Conservation (phyloP, 1,140 invertebrate species). For the Meloidogyne exigua region DNA sequence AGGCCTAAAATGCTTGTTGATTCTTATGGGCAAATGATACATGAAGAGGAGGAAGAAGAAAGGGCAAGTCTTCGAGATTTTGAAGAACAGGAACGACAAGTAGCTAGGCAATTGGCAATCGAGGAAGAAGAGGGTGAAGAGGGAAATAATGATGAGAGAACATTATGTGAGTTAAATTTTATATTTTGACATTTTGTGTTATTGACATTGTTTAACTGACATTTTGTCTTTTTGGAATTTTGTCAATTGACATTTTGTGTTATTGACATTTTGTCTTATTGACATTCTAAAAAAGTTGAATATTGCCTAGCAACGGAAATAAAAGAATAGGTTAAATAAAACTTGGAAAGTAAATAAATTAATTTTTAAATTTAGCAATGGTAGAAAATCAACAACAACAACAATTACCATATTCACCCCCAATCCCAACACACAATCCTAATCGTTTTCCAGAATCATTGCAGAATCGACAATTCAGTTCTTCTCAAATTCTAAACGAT, state of each 20-base stretch:
- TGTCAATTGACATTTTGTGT: background rate
- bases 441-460: slow-evolving; percentile 12
- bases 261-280: background rate
- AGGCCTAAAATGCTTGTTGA: slow-evolving; percentile 12
- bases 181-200: too few relatives aligned
- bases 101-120: slow-evolving; percentile 13
- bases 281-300: background rate
- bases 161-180: background rate
- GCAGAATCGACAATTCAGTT: slow-evolving; percentile 13
- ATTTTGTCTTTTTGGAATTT: too few relatives aligned
- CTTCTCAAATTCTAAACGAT: slow-evolving; percentile 7
- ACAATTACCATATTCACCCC: background rate
- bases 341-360: background rate
- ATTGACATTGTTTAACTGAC: background rate
- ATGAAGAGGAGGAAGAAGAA: background rate
- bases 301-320: background rate
- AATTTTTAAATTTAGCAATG: background rate
- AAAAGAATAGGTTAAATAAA: background rate
- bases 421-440: background rate
- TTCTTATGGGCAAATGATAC: background rate
- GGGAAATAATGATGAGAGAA: background rate
- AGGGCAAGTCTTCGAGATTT: background rate
- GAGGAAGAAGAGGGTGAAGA: slow-evolving; percentile 4
- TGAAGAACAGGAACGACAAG: slow-evolving; percentile 25
- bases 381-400: background rate